Base-by-base conservation (phyloP, 2,113 vertebrate genomes). In the Gorilla gorilla region DNA sequence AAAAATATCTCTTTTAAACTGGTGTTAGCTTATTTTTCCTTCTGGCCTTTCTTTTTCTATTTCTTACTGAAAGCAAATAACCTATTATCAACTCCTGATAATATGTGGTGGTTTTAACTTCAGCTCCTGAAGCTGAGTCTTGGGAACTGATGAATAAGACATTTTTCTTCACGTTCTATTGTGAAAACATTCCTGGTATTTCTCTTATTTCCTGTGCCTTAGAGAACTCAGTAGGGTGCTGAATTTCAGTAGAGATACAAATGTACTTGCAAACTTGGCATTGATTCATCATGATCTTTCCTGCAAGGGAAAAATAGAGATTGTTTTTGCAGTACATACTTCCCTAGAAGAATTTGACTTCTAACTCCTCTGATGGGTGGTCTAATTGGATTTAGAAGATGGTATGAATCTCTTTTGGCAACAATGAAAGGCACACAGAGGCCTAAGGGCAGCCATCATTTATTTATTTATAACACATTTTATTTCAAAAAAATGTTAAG, bases 1-100 rank as follows among this genome's bases (percentile, higher is more conserved):
- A 45, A 68, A 92, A 88, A 96, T 93, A 98, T 55, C 95, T 98
- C 97, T 94, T 97, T 95, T 88, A 92, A 97, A 95, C 92, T 89
- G n/a, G 72, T 45, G 84, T 79, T 97, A 92, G 72, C 78, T 96
- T 94, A 92, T 87, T 81, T 75, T 78, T 18, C 89, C 89, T 52
- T 59, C 20, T 76, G 82, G 95, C 35, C 90, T 96, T 85, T 96
- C 92, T 79, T 76, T 90, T 98, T 98, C 72, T 94, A 61, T 96
- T 93, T 98, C 70, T 43, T 32, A 75, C 55, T 30, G 80, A 80
- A 95, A 95, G 48, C 80, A 82, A 97, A 95, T 97, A 89, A 92
- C 68, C 95, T 95, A 59, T 88, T 92, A 82, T 83, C 52, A 93
- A 92, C 89, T 94, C 43, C 12, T 64, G 30, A 30, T 96, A 5